Percentiles rank a stretch among this genome's conserved stretches.
These are phyloP conservation scores for Teleogryllus occipitalis DNA, from an alignment of 1,140 invertebrate species.

Conservation along the genomic window DNA sequence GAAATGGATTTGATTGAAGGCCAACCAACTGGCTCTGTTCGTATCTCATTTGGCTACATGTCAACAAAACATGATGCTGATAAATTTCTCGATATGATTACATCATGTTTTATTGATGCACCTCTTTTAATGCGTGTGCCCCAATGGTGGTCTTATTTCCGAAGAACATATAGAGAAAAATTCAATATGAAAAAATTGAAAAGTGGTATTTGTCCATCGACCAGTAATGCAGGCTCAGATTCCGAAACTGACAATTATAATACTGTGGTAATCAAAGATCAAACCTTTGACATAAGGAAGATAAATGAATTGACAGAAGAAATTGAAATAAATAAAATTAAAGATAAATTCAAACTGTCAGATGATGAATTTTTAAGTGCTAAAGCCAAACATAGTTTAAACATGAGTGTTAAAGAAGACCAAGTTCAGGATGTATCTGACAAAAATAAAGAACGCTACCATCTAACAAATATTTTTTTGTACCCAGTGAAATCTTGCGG, in stretches of 20 bases:
- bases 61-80: conserved; percentile 66
- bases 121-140: conserved; percentile 31
- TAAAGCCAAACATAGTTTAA: neutral
- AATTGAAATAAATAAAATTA: conserved; percentile 15
- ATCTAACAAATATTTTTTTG: conserved; percentile 56
- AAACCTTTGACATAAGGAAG: neutral
- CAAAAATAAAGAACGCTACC: neutral
- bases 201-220: neutral
- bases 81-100: conserved; percentile 63
- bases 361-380: neutral
- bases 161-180: neutral
- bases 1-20: conserved; percentile 81
- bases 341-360: neutral
- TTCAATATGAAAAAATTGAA: neutral
- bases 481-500: conserved; percentile 94
- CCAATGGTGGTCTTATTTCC: conserved; percentile 29
- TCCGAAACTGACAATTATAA: neutral
- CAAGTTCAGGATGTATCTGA: too few species aligned
- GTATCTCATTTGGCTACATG: conserved; percentile 91
- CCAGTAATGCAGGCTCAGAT: neutral
- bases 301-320: neutral
- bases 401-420: too few species aligned
- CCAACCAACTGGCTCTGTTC: conserved; percentile 80
- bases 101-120: conserved; percentile 52
- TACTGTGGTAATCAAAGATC: neutral